Base-by-base conservation (phyloP, 1,140 invertebrate genomes). In the Acromyrmex echinatior region DNA sequence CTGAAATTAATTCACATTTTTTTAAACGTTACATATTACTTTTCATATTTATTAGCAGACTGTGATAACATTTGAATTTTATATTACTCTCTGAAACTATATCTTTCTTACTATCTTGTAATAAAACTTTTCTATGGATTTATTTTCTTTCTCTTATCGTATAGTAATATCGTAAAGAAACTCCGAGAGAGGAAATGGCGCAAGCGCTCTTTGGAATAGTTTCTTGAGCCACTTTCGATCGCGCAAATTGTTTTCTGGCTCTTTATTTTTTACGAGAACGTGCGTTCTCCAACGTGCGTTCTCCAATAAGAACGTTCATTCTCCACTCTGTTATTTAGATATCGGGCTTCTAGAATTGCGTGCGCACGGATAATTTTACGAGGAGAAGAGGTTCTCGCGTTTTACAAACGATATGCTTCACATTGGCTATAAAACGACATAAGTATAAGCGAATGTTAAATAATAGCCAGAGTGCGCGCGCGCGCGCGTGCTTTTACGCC, bases 381-480 rank as follows among this genome's bases (percentile, higher is more conserved):
- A 82, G 53, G 12, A 82, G 80, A 51, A 49, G 31, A 60, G 14
- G 70, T 7, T 35, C n/a, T 31, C 80, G 56, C 70, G 39, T 45
- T 74, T 74, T 62, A 60, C 25, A 62, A 45, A 45, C 10, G 39
- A 12, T 49, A 16, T 10, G 12, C 39, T 70, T 70, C 21, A 70
- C n/a, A 74, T 76, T 51, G 56, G 25, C 45, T 35, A 25, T 51
- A 84, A 84, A 76, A 60, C 66, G 58, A 51, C 70, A 74, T 39
- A 60, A 81, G 66, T 58, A 71, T 10, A 51, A 71, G 79, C 51
- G 18, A 84, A 84, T 76, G 80, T 9, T 81, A 76, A 84, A 76
- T 63, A 84, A 84, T 49, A 10, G 80, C 18, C 12, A 18, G 21
- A 31, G 5, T 7, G 18, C 14, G 3, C 66, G 35, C 65, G 74